Conservation (phyloP, 30 jellyfish, hydroid and myxozoan species). For the Phacellophora camtschatica region DNA sequence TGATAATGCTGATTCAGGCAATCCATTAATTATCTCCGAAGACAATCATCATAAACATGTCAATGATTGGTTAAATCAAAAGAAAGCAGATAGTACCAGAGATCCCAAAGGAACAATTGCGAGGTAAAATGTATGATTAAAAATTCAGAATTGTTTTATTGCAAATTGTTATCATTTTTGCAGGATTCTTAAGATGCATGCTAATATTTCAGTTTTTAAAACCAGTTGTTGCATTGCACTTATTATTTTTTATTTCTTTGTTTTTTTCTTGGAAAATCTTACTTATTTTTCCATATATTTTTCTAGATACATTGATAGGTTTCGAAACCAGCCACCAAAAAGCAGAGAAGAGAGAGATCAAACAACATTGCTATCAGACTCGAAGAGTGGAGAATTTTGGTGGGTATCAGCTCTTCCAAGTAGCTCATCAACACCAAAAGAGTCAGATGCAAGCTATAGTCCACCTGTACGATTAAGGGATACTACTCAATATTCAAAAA, state of each 20-base stretch:
- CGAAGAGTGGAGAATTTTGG: slow-evolving; percentile 61
- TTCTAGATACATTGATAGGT: slow-evolving; percentile 54
- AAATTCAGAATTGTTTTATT: too few species aligned
- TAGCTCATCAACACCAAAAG: slow-evolving; percentile 67
- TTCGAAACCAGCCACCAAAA: slow-evolving; percentile 73
- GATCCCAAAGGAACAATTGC: slow-evolving; percentile 47
- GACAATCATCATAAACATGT: neutral
- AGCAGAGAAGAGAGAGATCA: slow-evolving; percentile 29
- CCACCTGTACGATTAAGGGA: slow-evolving; percentile 57
- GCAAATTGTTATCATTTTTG: too few species aligned
- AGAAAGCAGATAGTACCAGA: neutral
- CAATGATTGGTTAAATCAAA: neutral
- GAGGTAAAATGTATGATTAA: neutral
- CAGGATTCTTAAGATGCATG: neutral
- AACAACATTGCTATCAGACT: neutral
- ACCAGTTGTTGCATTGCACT: too few species aligned
- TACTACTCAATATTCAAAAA: neutral
- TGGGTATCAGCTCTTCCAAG: slow-evolving; percentile 57
- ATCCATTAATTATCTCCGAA: neutral
- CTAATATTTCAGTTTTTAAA: too few species aligned
- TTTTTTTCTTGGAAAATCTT: too few species aligned
- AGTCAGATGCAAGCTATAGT: slow-evolving; percentile 37
- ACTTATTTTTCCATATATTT: too few species aligned
- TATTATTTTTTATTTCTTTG: neutral
- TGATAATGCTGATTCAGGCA: neutral